Evolutionary conservation across 2,113 vertebrate species (phyloP), one percentile per base, ranked within the genome.

Genomic region (Channa maculata): DNA sequence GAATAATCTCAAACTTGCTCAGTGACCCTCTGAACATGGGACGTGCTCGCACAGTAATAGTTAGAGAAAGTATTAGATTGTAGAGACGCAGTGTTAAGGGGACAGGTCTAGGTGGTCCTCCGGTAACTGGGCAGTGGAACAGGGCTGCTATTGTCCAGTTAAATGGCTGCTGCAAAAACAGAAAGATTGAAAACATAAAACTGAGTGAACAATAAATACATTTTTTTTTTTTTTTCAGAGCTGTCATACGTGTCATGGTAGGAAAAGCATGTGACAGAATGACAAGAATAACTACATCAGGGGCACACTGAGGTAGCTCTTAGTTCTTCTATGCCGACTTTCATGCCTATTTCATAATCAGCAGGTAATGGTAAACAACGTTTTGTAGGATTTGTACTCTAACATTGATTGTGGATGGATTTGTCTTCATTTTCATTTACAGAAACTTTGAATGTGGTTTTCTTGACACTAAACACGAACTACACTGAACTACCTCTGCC

Each of bases 51-150:
- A 71, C 14, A 45, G 39, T 24, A 46, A 50, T 24, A 70, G 41
- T 37, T 5, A 41, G 4, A 41, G 50, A 41, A 0, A 39, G 46
- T 45, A 52, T 45, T 3, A 45, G 90, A 92, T 91, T 92, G 88
- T 86, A 69, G 82, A 83, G 82, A 90, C 89, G 88, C 90, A 88
- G 88, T 82, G 13, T 77, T 82, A 80, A 77, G 65, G 71, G 60
- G 55, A 63, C 46, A 53, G 80, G 64, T 77, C 38, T 36, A 39
- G 59, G 60, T 43, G 74, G 57, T 87, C 75, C 34, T 79, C 13
- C 0, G 10, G 66, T 51, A 49, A n/a, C 43, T 51, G 70, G 34
- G 34, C 15, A 61, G 43, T 50, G 73, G 43, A 48, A 53, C 54
- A 53, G 46, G 46, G 60, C 60, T 2, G 55, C 51, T 81, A 24